These are phyloP conservation scores for Urocolius indicus DNA, from an alignment of 2,113 vertebrate species.

Conservation along the genomic window DNA sequence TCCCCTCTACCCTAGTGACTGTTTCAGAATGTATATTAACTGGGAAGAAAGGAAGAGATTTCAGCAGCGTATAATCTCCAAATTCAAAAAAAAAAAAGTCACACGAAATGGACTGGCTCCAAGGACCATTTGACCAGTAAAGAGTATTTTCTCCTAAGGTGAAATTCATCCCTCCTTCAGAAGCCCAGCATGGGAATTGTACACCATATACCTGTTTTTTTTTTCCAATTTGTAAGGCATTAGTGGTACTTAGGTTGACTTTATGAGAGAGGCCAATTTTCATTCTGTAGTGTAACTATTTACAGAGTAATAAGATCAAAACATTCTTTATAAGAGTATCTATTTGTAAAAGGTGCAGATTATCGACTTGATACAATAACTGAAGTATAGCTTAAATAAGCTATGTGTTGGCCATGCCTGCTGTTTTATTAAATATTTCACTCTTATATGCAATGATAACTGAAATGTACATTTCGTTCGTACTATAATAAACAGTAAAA, in stretches of 20 bases:
- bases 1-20: neutral
- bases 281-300: conserved; percentile 26
- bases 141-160: neutral
- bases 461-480: conserved; percentile 32
- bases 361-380: neutral
- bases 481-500: conserved; percentile 58
- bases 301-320: conserved; percentile 6
- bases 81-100: neutral
- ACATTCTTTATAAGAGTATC: neutral
- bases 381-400: conserved; percentile 7
- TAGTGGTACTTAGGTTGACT: neutral
- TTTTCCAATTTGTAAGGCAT: neutral
- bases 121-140: neutral
- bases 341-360: conserved; percentile 16
- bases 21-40: neutral
- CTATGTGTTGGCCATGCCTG: neutral
- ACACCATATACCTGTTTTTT: neutral
- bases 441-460: conserved; percentile 24
- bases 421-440: conserved; percentile 13
- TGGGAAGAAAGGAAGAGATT: neutral
- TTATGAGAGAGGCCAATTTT: neutral
- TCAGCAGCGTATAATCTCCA: neutral
- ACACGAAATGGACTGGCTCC: neutral
- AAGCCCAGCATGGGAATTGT: neutral
- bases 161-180: neutral